Evolutionary conservation across 2,797 vertebrate species (phyloP), one percentile per base, ranked within the genome.

Genomic region (Malurus leucopterus): DNA sequence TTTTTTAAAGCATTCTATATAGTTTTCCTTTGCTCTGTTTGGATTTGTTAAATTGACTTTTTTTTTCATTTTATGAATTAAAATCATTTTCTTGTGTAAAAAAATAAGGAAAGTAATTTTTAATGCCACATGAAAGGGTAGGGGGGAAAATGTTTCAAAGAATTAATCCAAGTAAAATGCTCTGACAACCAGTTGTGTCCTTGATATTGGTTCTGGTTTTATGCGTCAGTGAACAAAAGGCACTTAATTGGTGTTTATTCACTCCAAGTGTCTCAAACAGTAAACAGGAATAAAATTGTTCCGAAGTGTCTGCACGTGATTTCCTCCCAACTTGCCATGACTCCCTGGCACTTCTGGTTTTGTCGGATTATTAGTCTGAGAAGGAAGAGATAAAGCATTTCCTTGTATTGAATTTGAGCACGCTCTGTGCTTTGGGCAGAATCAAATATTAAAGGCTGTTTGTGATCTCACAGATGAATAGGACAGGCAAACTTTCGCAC

Each of bases 371-470:
- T 98, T 97, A 97, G 96, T 96, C 96, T 96, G 91, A 95, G 96
- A 97, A 95, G 96, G 95, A 96, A 94, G 87, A 96, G 95, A 96
- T 97, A 96, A 97, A 98, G 96, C 95, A 95, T 97, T 98, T 98
- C 96, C 97, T 97, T 96, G 92, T 96, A 94, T 96, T 97, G 97
- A 98, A 97, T 98, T 97, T 96, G 96, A 97, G 95, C 96, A 96
- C 90, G 90, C 94, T 96, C 94, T 97, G 95, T 95, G 97, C 96
- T 98, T 96, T 97, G 97, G 96, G 97, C 81, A 94, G 94, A 95
- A 98, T 98, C 94, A 98, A 98, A 98, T 98, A 98, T 98, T 98
- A 97, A 98, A 98, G 91, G 92, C 94, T 97, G 96, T 98, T 98
- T 98, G 97, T 88, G 91, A 96, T 98, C 96, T 98, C 95, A 94